Conservation (phyloP, 1,140 invertebrate genomes). For the Drosophila leontia region DNA sequence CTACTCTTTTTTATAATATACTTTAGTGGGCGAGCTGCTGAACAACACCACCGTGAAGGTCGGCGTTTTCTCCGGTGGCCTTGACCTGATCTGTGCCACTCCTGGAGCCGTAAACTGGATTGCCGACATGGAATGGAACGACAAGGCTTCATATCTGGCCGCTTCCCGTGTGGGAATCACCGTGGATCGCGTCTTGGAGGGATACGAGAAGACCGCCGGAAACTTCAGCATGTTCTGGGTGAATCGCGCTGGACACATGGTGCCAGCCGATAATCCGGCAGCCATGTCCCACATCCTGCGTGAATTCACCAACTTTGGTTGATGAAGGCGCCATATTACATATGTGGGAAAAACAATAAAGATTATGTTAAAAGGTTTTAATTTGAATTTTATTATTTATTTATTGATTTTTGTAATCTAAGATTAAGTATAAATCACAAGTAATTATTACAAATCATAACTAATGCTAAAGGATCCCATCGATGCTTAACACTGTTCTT, state of each 20-base stretch:
- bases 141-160: constrained; percentile 86
- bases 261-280: constrained; percentile 83
- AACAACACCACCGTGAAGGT: constrained; percentile 87
- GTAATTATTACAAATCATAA: too few species aligned
- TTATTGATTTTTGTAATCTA: too few species aligned
- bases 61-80: constrained; percentile 84
- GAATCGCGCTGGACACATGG: constrained; percentile 88
- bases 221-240: constrained; percentile 92
- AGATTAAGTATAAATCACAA: too few species aligned
- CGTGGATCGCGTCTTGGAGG: constrained; percentile 87
- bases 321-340: background rate
- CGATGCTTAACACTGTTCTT: too few species aligned
- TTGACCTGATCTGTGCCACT: constrained; percentile 91
- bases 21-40: constrained; percentile 89
- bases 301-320: constrained; percentile 72
- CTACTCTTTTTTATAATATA: constrained; percentile 85
- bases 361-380: background rate
- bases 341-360: background rate
- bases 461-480: too few species aligned
- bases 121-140: constrained; percentile 88
- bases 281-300: constrained; percentile 76
- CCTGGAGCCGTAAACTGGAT: constrained; percentile 90
- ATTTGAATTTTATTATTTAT: background rate
- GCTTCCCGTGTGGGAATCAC: constrained; percentile 86
- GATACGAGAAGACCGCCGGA: constrained; percentile 88